phyloP scores from a whole-genome alignment of 2,888 invertebrate genomes.

The Nasonia oneida region DNA sequence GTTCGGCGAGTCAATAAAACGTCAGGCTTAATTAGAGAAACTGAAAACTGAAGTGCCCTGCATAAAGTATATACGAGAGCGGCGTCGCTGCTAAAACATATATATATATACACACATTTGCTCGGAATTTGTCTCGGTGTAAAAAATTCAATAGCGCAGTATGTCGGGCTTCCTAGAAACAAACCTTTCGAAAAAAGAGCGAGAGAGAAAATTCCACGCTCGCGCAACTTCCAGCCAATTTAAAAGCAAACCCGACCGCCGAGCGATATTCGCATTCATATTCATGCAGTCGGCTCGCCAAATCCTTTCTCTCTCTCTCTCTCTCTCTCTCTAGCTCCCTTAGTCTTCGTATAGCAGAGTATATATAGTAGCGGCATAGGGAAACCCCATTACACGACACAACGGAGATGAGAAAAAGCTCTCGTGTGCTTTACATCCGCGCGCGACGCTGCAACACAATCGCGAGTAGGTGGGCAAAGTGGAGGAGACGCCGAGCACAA shows the following conservation, averaged over 20 bases:
- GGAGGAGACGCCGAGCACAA: slow-evolving; percentile 67
- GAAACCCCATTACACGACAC: neutral
- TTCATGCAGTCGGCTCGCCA: slow-evolving; percentile 22
- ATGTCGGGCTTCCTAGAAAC: neutral
- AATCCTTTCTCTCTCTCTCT: neutral
- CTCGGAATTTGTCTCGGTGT: too few species aligned
- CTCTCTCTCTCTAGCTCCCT: too few species aligned
- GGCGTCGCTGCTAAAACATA: too few species aligned
- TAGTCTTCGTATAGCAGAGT: neutral
- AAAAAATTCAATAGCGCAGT: too few species aligned
- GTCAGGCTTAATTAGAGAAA: slow-evolving; percentile 6
- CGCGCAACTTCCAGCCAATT: neutral
- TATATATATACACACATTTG: too few species aligned
- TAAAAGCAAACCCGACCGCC: neutral
- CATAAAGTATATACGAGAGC: neutral
- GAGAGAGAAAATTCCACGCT: neutral
- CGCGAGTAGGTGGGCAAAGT: slow-evolving; percentile 13
- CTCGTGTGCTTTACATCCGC: neutral
- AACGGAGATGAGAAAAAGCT: slow-evolving; percentile 18
- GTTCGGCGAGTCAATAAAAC: slow-evolving; percentile 9
- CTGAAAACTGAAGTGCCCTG: slow-evolving; percentile 7
- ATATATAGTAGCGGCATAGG: neutral
- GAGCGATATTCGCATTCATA: slow-evolving; percentile 26
- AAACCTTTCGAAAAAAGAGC: neutral
- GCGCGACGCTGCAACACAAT: neutral